Evolutionary conservation across 1,140 invertebrate species (phyloP).

Genomic region (Drosophila simulans): DNA sequence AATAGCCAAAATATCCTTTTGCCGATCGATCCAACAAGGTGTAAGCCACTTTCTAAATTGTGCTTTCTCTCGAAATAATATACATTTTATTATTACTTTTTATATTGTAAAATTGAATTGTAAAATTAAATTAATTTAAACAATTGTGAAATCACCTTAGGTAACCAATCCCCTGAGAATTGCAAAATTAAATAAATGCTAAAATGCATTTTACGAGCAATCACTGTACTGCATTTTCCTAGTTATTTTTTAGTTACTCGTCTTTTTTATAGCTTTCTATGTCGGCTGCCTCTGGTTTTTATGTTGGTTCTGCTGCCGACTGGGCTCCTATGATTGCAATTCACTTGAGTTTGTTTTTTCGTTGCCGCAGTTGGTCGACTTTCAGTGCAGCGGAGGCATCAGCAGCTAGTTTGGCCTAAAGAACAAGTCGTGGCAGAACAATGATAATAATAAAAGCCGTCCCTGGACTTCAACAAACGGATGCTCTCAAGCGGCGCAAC

Average conservation of each 20-base stretch:
- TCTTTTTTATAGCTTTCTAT: slow-evolving; percentile 40
- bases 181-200: not conserved
- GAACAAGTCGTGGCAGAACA: slow-evolving; percentile 28
- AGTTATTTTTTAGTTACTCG: slow-evolving; percentile 39
- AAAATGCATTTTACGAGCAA: slow-evolving; percentile 48
- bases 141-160: too few relatives aligned
- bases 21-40: too few relatives aligned
- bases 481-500: slow-evolving; percentile 77
- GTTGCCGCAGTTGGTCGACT: slow-evolving; percentile 44
- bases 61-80: too few relatives aligned
- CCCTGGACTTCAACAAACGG: slow-evolving; percentile 54
- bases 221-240: slow-evolving; percentile 51
- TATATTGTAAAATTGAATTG: too few relatives aligned
- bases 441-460: slow-evolving; percentile 61
- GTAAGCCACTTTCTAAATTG: too few relatives aligned
- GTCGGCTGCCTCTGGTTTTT: slow-evolving; percentile 47
- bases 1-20: too few relatives aligned
- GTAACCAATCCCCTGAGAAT: not conserved
- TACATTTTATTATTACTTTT: too few relatives aligned
- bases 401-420: slow-evolving; percentile 23
- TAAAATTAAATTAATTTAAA: not conserved
- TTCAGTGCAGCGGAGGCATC: slow-evolving; percentile 35
- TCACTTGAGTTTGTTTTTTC: slow-evolving; percentile 63
- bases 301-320: slow-evolving; percentile 36
- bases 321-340: slow-evolving; percentile 70